A percentile compares a stretch with the other conserved stretches of the same genome.
Conservation (phyloP, 2,113 vertebrate genomes). For the Lepus timidus region DNA sequence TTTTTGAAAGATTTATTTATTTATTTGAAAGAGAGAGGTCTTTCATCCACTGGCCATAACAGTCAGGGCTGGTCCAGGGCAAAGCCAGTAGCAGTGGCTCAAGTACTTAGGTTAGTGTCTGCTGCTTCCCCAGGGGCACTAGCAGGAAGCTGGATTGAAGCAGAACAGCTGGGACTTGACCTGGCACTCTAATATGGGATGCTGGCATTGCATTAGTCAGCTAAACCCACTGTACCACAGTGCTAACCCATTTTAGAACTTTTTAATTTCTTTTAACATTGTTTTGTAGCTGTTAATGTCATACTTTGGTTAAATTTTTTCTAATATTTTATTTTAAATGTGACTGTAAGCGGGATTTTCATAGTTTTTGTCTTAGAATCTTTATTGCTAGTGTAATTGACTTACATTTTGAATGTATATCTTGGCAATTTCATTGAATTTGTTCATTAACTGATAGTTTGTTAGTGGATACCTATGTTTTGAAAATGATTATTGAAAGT, state of each 20-base stretch:
- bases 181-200: no score
- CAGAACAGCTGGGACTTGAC: no score
- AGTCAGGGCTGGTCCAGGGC: no score
- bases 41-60: no score
- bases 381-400: background rate
- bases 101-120: no score
- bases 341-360: slow-evolving; percentile 9
- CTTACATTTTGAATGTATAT: background rate
- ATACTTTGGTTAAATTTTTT: background rate
- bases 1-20: no score
- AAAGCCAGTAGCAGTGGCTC: no score
- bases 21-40: no score
- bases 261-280: background rate
- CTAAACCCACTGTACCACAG: no score
- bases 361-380: slow-evolving; percentile 4
- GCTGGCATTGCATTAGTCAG: no score
- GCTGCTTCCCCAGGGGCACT: no score
- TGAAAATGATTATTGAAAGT: slow-evolving; percentile 22
- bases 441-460: background rate
- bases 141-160: no score
- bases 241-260: background rate
- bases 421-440: background rate
- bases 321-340: background rate
- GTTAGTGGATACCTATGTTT: background rate
- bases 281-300: background rate